These are phyloP conservation scores for Tubulanus polymorphus DNA, from an alignment of 2,888 invertebrate genomes.

Conservation along the genomic window DNA sequence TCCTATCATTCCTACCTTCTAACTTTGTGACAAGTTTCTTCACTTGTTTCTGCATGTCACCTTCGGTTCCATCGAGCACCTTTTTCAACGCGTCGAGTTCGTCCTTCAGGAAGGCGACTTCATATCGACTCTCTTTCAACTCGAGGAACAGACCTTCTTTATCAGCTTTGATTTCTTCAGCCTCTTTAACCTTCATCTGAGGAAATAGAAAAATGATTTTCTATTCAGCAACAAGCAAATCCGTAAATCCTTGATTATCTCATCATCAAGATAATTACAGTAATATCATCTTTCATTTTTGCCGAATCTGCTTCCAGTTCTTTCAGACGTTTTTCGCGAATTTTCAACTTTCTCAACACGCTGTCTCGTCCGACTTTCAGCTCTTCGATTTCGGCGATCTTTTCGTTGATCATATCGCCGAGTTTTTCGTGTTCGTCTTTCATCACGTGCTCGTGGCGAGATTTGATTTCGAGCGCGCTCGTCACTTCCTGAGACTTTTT, in stretches of 20 bases:
- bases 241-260: neutral
- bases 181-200: slow-evolving; percentile 24
- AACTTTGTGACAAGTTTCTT: slow-evolving; percentile 30
- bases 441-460: slow-evolving; percentile 27
- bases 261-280: slow-evolving; percentile 2
- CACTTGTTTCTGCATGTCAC: slow-evolving; percentile 32
- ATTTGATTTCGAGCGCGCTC: slow-evolving; percentile 32
- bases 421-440: slow-evolving; percentile 36
- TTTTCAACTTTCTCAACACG: slow-evolving; percentile 34
- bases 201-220: too few relatives aligned
- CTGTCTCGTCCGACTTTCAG: slow-evolving; percentile 28
- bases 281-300: slow-evolving; percentile 24
- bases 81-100: slow-evolving; percentile 29
- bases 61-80: slow-evolving; percentile 29
- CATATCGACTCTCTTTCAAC: slow-evolving; percentile 30
- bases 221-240: neutral
- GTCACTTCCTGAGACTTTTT: slow-evolving; percentile 34
- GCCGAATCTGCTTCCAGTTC: slow-evolving; percentile 32
- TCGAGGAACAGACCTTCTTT: slow-evolving; percentile 32
- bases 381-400: slow-evolving; percentile 31
- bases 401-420: slow-evolving; percentile 26
- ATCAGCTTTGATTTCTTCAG: slow-evolving; percentile 30
- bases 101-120: slow-evolving; percentile 30
- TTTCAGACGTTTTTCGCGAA: slow-evolving; percentile 29
- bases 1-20: slow-evolving; percentile 32